phyloP scores from a whole-genome alignment of 2,113 vertebrate species.

The Pithys albifrons region DNA sequence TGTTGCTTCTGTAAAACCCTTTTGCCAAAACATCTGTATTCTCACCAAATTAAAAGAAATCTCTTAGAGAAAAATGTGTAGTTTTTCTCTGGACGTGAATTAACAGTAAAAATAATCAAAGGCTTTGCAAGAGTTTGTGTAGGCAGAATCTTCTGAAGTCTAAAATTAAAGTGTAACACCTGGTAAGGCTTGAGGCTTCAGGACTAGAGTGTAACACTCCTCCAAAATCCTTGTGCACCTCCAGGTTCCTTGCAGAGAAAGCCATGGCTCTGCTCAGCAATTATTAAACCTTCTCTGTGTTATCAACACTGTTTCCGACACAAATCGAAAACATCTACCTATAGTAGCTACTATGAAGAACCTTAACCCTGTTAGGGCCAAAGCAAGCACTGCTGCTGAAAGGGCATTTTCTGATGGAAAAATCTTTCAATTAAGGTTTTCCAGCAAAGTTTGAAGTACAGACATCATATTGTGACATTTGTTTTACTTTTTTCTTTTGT shows the following conservation, averaged over 20 bases:
- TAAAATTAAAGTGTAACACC: too few relatives aligned
- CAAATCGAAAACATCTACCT: background rate
- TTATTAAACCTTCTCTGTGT: background rate
- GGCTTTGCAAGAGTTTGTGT: too few relatives aligned
- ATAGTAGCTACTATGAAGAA: fast-evolving
- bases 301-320: background rate
- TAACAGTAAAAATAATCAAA: too few relatives aligned
- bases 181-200: too few relatives aligned
- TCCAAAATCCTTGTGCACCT: background rate
- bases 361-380: background rate
- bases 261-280: background rate
- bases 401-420: background rate
- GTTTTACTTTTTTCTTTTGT: background rate
- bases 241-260: fast-evolving
- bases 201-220: too few relatives aligned
- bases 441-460: background rate
- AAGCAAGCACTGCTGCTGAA: background rate
- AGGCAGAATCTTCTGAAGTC: too few relatives aligned
- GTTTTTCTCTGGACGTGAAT: too few relatives aligned
- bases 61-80: too few relatives aligned
- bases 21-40: too few relatives aligned
- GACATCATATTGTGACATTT: background rate
- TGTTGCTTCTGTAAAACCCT: too few relatives aligned
- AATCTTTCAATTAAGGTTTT: background rate
- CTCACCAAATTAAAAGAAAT: too few relatives aligned